Evolutionary conservation across 2,888 invertebrate genomes (phyloP), one percentile per base, ranked within the genome.

Genomic region (Diplolepis rosae): DNA sequence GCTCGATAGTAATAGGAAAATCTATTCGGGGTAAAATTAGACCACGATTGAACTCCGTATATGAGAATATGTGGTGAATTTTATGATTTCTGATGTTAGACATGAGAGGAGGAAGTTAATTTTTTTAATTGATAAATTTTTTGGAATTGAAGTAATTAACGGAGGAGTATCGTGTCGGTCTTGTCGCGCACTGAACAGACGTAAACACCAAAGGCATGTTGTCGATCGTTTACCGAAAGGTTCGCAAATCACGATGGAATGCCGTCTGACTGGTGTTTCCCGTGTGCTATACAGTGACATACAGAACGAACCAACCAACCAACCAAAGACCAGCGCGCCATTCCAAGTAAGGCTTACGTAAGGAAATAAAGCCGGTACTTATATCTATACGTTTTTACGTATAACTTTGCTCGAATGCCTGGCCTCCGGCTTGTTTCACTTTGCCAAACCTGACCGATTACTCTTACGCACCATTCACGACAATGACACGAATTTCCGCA

Each of bases 191-290:
- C 70, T 74, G 68, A 69, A 74, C 77, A 76, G 77, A 81, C 82
- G 80, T 81, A 83, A 83, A 83, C 83, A 81, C 76, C 77, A 76
- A 75, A 73, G 75, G 77, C 79, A 77, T 80, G 80, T 77, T 77
- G 82, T 82, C 79, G 80, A 81, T 78, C 83, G 82, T 84, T 85
- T 84, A 83, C 83, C 84, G 84, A 86, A 87, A 85, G 84, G 82
- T 86, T 85, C 84, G 84, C 86, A 85, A 86, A 86, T 86, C 85
- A 83, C 84, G 82, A 82, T 82, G 86, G 86, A 87, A 87, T 87
- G 85, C 83, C 81, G 86, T 85, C 82, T 74, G 83, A 83, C 85
- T 83, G 85, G 87, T 83, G 84, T 81, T 78, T 79, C 75, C 74
- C 73, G 77, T 73, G 76, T 78, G 76, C 80, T 75, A 80, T 80